Conservation (phyloP, 2,888 invertebrate species). For the Caenorhabditis doughertyi region DNA sequence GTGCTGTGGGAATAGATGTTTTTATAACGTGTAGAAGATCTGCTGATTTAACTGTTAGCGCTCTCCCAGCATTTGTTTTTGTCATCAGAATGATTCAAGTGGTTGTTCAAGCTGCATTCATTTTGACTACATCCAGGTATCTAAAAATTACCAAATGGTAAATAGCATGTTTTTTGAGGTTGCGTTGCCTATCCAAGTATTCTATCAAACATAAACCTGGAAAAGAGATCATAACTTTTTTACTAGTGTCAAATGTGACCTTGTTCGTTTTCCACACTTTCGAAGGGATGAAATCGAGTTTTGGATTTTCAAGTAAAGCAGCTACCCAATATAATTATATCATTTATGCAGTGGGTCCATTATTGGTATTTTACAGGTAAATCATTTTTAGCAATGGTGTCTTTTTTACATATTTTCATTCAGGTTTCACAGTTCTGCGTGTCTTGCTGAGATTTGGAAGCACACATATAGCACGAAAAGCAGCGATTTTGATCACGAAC, state of each 20-base stretch:
- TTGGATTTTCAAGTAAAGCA: constrained; percentile 67
- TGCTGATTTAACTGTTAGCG: constrained; percentile 53
- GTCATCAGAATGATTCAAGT: constrained; percentile 79
- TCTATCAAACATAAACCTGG: constrained; percentile 75
- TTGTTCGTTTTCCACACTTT: constrained; percentile 79
- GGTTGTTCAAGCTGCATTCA: constrained; percentile 80
- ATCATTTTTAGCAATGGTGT: too few species aligned
- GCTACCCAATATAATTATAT: constrained; percentile 74
- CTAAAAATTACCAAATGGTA: not conserved
- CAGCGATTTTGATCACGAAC: constrained; percentile 54
- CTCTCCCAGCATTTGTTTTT: constrained; percentile 75
- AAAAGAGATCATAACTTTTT: constrained; percentile 82
- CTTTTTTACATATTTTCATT: too few species aligned
- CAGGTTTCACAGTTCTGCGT: constrained; percentile 76
- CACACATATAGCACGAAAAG: constrained; percentile 71
- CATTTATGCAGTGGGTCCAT: constrained; percentile 79
- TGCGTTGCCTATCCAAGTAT: constrained; percentile 67
- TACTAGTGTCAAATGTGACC: constrained; percentile 80
- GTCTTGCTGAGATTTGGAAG: constrained; percentile 77
- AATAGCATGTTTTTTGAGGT: constrained; percentile 37
- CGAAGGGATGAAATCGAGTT: constrained; percentile 78
- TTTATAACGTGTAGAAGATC: constrained; percentile 63
- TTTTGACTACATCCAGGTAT: constrained; percentile 76
- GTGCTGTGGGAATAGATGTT: constrained; percentile 71
- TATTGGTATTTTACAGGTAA: constrained; percentile 80